A percentile compares a stretch with the other conserved stretches of the same genome.
phyloP scores from a whole-genome alignment of 37 sponge, comb jelly and placozoan genomes.

The Aplysina aerophoba region DNA sequence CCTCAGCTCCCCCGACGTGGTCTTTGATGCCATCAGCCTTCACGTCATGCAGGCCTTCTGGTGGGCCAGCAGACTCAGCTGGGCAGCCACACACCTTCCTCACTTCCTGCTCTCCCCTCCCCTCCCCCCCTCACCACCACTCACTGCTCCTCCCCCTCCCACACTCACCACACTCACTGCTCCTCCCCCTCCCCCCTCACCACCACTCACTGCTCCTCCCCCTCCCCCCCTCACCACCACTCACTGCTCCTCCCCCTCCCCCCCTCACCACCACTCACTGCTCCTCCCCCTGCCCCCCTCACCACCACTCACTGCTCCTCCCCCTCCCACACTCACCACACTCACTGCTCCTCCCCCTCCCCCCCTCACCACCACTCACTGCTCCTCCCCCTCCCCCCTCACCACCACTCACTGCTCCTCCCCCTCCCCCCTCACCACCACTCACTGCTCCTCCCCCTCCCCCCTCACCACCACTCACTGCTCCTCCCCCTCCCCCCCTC shows the following conservation, averaged over 20 bases:
- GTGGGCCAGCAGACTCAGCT: conserved; percentile 39
- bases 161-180: neutral
- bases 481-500: conserved; percentile 25
- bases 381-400: conserved; percentile 13
- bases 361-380: too few relatives aligned
- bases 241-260: conserved; percentile 2
- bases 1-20: conserved; percentile 85
- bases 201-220: too few relatives aligned
- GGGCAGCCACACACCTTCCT: neutral
- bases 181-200: conserved; percentile 24
- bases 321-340: neutral
- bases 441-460: neutral
- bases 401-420: neutral
- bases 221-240: conserved; percentile 17
- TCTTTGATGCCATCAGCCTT: conserved; percentile 90
- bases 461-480: neutral
- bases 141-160: conserved; percentile 29
- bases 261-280: too few relatives aligned
- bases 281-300: too few relatives aligned
- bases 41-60: conserved; percentile 88
- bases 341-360: neutral
- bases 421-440: conserved; percentile 36
- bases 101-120: neutral
- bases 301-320: too few relatives aligned
- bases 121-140: too few relatives aligned